Percentiles rank a stretch among this genome's conserved stretches.
Evolutionary conservation across 2,797 vertebrate species (phyloP).

Genomic region (Coilia nasus): DNA sequence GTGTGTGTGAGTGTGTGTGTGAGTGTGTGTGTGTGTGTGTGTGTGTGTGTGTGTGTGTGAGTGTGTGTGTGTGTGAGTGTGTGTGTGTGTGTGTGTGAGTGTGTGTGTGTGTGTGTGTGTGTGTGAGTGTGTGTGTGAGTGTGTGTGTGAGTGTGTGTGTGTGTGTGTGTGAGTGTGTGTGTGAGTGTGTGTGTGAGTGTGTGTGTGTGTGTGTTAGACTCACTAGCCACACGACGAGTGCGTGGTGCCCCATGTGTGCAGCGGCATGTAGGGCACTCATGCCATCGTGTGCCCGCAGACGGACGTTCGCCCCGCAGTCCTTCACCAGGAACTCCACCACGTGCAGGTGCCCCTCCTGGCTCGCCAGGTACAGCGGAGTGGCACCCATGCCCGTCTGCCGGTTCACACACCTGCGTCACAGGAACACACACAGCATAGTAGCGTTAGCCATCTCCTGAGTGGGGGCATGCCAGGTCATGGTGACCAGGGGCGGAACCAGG

Average conservation of each 20-base stretch:
- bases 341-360: slow-evolving; percentile 84
- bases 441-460: not conserved
- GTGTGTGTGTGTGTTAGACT: slow-evolving; percentile 48
- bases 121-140: not conserved
- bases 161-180: not conserved
- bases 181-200: not conserved
- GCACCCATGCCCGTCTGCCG: slow-evolving; percentile 72
- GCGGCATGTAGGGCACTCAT: slow-evolving; percentile 85
- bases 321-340: slow-evolving; percentile 80
- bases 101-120: not conserved
- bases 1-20: not conserved
- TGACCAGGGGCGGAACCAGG: not conserved
- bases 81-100: not conserved
- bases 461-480: not conserved
- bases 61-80: not conserved
- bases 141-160: not conserved
- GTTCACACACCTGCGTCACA: no score
- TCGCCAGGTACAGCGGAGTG: slow-evolving; percentile 84
- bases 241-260: slow-evolving; percentile 79
- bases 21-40: not conserved
- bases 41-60: not conserved
- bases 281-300: slow-evolving; percentile 80
- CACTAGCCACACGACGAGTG: slow-evolving; percentile 84
- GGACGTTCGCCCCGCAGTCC: slow-evolving; percentile 74
- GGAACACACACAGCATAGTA: no score